Base-by-base conservation (phyloP, 1,140 invertebrate species). In the Agrilus planipennis region DNA sequence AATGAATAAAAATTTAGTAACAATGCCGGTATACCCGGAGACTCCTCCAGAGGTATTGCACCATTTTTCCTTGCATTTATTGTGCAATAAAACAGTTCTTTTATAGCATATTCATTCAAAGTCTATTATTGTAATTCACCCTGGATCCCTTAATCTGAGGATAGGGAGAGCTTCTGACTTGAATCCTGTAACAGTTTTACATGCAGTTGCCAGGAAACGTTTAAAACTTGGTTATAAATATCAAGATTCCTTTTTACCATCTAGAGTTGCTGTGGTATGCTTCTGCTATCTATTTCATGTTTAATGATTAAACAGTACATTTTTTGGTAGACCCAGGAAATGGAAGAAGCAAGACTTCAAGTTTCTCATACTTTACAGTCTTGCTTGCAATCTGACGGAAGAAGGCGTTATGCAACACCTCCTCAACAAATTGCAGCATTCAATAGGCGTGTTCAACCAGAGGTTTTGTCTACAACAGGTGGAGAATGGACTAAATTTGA, bases 41-140 rank as follows among this genome's bases (percentile, higher is more conserved):
- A n/a, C n/a, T n/a, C n/a, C n/a, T n/a, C n/a, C n/a, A n/a, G n/a
- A n/a, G n/a, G n/a, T n/a, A n/a, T n/a, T n/a, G n/a, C n/a, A n/a
- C n/a, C n/a, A n/a, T n/a, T n/a, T n/a, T n/a, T n/a, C n/a, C n/a
- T n/a, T n/a, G n/a, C n/a, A n/a, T n/a, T n/a, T n/a, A n/a, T n/a
- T n/a, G n/a, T n/a, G n/a, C n/a, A n/a, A n/a, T n/a, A n/a, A n/a
- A n/a, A n/a, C n/a, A n/a, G n/a, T n/a, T n/a, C n/a, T n/a, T n/a
- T 37, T 43, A 14, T 17, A 44, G 42, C 25, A 38, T 16, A 74
- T 77, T 46, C 79, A 81, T 49, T 74, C 81, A 1, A 80, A 84
- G 50, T 79, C 79, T 19, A 81, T 90, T 20, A 82, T 96, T 28
- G 80, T 95, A n/a, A 90, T 96, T 32, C 90, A 96, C 61, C 90